Base-by-base conservation (phyloP, 2,113 vertebrate species). In the Lethenteron reissneri region DNA sequence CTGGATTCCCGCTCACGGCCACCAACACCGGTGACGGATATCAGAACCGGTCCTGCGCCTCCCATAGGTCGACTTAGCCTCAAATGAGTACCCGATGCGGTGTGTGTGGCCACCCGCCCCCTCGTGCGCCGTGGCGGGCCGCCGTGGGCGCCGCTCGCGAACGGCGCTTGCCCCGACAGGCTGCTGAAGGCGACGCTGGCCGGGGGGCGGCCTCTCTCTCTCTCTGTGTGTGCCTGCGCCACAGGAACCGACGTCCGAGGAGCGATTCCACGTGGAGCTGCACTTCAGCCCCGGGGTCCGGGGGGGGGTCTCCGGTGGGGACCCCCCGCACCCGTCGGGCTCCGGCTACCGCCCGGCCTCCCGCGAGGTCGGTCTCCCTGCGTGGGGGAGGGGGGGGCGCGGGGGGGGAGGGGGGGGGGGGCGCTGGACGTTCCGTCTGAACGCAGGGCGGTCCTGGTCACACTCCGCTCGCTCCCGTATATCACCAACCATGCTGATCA, bases 201-300 rank as follows among this genome's bases (percentile, higher is more conserved):
- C 58, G 56, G 11, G 74, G n/a, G 41, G 41, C 41, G 41, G 11
- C 56, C 71, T 2, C 68, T 1, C 58, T n/a, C n/a, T n/a, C n/a
- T 1, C 58, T 74, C 0, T 64, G 69, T 41, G 64, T 64, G 41
- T 58, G 56, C n/a, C 62, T 62, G 58, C 62, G 14, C 58, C 78
- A 74, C 75, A 89, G 87, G 88, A 90, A 73, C 83, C 85, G 75
- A 83, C 87, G 12, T 90, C 88, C 0, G 88, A 90, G 75, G 88
- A 89, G 56, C 84, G 87, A 59, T 90, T 90, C 78, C 88, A 90
- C 74, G 88, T 90, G 72, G 88, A 90, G 73, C 81, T 90, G 69
- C 88, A 90, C 76, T 90, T 90, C 59, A 90, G 88, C 79, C 87
- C n/a, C 57, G 88, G 88, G 78, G 87, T 87, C 17, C 89, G 89